Evolutionary conservation across 2,113 vertebrate genomes (phyloP), one percentile per base, ranked within the genome.

Genomic region (Philantomba maxwellii): DNA sequence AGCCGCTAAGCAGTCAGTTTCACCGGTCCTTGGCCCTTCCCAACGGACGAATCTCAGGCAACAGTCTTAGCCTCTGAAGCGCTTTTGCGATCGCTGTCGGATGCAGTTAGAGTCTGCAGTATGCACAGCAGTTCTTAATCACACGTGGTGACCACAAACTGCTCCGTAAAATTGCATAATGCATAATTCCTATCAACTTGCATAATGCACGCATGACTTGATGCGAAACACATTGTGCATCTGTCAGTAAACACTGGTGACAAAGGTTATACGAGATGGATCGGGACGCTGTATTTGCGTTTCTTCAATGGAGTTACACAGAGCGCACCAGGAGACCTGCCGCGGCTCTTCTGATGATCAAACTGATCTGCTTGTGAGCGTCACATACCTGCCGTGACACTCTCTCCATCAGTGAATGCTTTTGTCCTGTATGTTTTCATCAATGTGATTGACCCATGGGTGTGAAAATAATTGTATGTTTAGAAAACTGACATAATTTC

Each of bases 101-200:
- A 6, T 36, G 51, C 9, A 49, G 77, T 92, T 93, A 39, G 73
- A 85, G 64, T 89, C 90, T 77, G 47, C 84, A 15, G 47, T 33
- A 43, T 7, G 19, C 93, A 85, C 89, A 92, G 96, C 57, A 8
- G 66, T 93, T 97, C 96, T 77, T 1, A 11, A 91, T 83, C 73
- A 89, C 88, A 30, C 8, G 3, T 36, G 9, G 12, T 9, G 64
- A 95, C 97, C 95, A 90, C 96, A 96, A 88, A 75, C 55, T 33
- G 36, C 95, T 97, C 97, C 13, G 13, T 94, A 90, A 96, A 97
- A 95, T 87, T 25, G 39, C 87, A 81, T 39, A 90, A 64, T 28
- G 82, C 5, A 0, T 82, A 95, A 96, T 97, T 98, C 97, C 97
- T 94, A 89, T 94, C 95, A 93, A 94, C 83, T 78, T 84, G 80